Conservation (phyloP, 2,888 invertebrate species). For the Ceramica pisi region DNA sequence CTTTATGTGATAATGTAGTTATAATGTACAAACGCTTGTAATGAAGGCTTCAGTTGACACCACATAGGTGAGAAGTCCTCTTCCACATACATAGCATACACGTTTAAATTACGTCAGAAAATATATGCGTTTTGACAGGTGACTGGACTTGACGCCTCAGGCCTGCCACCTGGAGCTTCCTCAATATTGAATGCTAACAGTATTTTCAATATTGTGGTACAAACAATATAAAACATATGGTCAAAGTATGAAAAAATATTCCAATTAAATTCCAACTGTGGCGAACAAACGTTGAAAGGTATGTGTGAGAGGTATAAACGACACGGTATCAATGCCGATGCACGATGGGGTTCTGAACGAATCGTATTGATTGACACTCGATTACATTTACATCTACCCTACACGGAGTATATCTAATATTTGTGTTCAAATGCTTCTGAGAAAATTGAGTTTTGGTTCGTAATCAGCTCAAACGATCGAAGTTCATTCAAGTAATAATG, state of each 20-base stretch:
- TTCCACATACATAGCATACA: too few species aligned
- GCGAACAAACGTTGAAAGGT: conserved; percentile 15
- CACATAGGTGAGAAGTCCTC: too few species aligned
- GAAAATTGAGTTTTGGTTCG: conserved; percentile 44
- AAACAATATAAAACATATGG: neutral
- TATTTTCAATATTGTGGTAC: neutral
- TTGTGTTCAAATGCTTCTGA: conserved; percentile 18
- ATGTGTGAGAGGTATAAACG: conserved; percentile 1
- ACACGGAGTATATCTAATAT: conserved; percentile 23
- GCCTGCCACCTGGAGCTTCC: too few species aligned
- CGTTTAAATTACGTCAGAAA: too few species aligned
- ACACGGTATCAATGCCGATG: neutral
- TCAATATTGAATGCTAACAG: too few species aligned
- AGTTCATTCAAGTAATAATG: conserved; percentile 25
- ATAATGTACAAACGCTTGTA: neutral
- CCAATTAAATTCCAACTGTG: neutral
- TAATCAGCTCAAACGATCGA: conserved; percentile 8
- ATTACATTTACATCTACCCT: conserved; percentile 30
- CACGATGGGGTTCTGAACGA: conserved; percentile 5
- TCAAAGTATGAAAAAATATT: neutral
- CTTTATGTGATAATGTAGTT: neutral
- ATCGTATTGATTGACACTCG: conserved; percentile 50
- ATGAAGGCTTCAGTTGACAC: too few species aligned
- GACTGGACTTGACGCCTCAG: too few species aligned
- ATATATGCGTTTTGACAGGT: too few species aligned